Conservation (phyloP, 2,113 vertebrate species). For the Orycteropus afer region DNA sequence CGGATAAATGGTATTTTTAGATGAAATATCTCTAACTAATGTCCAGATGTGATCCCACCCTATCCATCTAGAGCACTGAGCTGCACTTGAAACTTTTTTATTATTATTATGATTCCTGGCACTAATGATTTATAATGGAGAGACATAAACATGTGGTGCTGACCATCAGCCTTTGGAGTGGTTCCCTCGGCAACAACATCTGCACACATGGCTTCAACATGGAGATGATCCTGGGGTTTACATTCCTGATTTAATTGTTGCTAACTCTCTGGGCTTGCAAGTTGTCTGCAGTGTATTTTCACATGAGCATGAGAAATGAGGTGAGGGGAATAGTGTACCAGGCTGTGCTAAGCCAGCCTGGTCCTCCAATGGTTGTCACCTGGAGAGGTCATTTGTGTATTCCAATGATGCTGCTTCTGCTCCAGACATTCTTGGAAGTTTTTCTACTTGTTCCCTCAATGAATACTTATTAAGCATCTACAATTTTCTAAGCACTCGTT, state of each 20-base stretch:
- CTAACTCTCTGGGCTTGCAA: conserved; percentile 44
- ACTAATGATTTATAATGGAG: conserved; percentile 56
- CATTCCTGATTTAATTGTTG: conserved; percentile 61
- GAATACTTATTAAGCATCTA: background rate
- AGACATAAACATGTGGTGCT: conserved; percentile 14
- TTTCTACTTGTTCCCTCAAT: background rate
- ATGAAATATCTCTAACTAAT: conserved; percentile 71
- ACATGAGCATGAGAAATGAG: background rate
- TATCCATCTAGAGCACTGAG: conserved; percentile 66
- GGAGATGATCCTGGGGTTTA: conserved; percentile 52
- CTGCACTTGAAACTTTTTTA: conserved; percentile 50
- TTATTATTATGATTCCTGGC: conserved; percentile 10
- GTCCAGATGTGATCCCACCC: conserved; percentile 77
- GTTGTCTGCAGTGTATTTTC: background rate
- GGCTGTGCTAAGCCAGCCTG: background rate
- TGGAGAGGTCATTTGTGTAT: background rate
- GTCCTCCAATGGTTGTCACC: background rate
- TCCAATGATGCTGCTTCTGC: background rate
- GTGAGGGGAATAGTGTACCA: background rate
- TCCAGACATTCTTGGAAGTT: background rate
- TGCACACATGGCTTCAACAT: conserved; percentile 72
- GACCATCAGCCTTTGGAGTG: background rate
- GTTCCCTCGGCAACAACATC: conserved; percentile 39
- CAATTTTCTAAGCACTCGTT: background rate
- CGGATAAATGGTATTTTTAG: conserved; percentile 78